Base-by-base conservation (phyloP, 1,140 invertebrate species). In the Bombus soroeensis region DNA sequence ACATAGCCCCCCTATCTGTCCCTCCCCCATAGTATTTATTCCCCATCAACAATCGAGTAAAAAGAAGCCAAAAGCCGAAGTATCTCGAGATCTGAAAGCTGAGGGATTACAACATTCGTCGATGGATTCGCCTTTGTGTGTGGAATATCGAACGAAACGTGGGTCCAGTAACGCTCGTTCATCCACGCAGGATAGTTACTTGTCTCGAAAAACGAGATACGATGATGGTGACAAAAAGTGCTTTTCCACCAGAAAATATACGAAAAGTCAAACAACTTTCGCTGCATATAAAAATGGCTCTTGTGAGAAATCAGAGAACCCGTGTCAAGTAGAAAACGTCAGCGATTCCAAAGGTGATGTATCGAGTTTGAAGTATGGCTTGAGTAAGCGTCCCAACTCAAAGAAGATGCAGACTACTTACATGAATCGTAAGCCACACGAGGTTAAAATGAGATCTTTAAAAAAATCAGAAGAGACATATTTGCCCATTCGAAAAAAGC, bases 21-120 rank as follows among this genome's bases (percentile, higher is more conserved):
- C 83, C 12, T 73, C 68, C 0, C 70, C 83, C 1, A 79, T 75
- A 41, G 39, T 86, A 8, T 89, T 66, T 34, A 18, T 78, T 41
- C 77, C 85, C 3, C 43, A 62, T 62, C 25, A 62, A 66, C 9
- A 15, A 12, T 25, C 74, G 15, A 47, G 25, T 18, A 81, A n/a
- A 43, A 34, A 43, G 18, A 41, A 37, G 18, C 9, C 6, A 22
- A 53, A 53, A 53, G 5, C 6, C 6, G 47, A 53, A 22, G 18
- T 53, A 53, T 53, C 47, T 53, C 47, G 18, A 22, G 47, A 22
- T 53, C 6, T 53, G 18, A 6, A 22, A 22, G 47, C 47, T 53
- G 47, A 22, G 47, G 0, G 47, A 22, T 53, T 53, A 53, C 47
- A 53, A 53, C 47, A 53, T 53, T 53, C 47, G 18, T 22, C 47